Base-by-base conservation (phyloP, 2,113 vertebrate genomes). In the Meriones unguiculatus region DNA sequence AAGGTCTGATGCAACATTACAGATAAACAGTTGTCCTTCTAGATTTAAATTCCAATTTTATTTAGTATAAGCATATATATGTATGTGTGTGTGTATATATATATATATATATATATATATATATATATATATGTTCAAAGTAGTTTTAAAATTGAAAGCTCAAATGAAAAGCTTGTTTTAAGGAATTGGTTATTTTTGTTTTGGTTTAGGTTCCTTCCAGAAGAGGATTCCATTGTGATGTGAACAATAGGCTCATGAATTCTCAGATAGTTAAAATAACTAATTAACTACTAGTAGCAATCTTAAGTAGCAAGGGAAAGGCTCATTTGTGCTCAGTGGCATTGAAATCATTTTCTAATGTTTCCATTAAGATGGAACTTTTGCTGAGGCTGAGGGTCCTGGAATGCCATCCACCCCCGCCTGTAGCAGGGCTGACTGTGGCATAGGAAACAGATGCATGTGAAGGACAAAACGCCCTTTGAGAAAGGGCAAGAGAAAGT, bases 111-210 rank as follows among this genome's bases (percentile, higher is more conserved):
- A 1, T 91, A 94, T 5, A 5, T 46, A 46, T 5, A 46, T 46
- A 46, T 46, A 46, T 5, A 46, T 46, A 54, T 9, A 94, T 90
- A 88, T 64, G n/a, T 25, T 69, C 89, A 59, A 89, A 78, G 69
- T 30, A 93, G 91, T 59, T 90, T 80, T 75, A 78, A 91, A 93
- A 69, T 76, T 20, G 62, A 67, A 97, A 95, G 67, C 57, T n/a
- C 12, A 14, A 28, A 91, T 0, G 75, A n/a, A n/a, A 67, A 72
- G 46, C 50, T 92, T 17, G 46, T 65, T 95, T 5, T 7, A 96
- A 93, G 62, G 1, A 76, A 87, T 9, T 95, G 46, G 28, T 77
- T 67, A 2, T 28, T 77, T 75, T 38, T 87, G 24, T 50, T 8
- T 1, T 5, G 75, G n/a, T 90, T 92, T 85, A 93, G 69, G 25